Conservation (phyloP, 2,888 invertebrate species). For the Eupelmus urozonus region DNA sequence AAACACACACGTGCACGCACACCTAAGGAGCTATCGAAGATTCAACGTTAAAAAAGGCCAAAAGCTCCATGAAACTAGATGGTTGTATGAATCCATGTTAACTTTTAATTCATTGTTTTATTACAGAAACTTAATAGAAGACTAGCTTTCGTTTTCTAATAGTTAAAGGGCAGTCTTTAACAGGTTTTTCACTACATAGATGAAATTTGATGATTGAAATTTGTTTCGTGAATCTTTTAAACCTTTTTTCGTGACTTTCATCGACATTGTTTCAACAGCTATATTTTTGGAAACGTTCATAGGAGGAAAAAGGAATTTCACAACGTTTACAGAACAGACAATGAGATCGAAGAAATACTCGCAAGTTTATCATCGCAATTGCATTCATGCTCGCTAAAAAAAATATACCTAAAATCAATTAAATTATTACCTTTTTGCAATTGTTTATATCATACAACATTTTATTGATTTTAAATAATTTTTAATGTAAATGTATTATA, state of each 20-base stretch:
- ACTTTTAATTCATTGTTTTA: slow-evolving; percentile 11
- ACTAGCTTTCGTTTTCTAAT: slow-evolving; percentile 11
- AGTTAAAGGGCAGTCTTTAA: slow-evolving; percentile 33
- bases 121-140: slow-evolving; percentile 16
- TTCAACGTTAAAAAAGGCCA: slow-evolving; percentile 49
- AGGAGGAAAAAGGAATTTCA: slow-evolving; percentile 12
- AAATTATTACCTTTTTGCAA: slow-evolving; percentile 8
- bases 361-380: slow-evolving; percentile 15
- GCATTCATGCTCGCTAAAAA: slow-evolving; percentile 1
- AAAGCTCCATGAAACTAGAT: slow-evolving; percentile 28
- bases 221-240: slow-evolving; percentile 18
- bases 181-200: slow-evolving; percentile 13
- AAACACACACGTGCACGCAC: slow-evolving; percentile 45
- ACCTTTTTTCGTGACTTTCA: slow-evolving; percentile 36
- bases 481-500: neutral
- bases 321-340: slow-evolving; percentile 35
- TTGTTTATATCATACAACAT: neutral
- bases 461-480: too few relatives aligned
- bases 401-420: slow-evolving; percentile 28
- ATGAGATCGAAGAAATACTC: slow-evolving; percentile 47
- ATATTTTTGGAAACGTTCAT: slow-evolving; percentile 44
- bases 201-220: slow-evolving; percentile 11
- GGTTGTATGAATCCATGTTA: neutral
- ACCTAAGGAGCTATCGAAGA: slow-evolving; percentile 32
- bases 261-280: slow-evolving; percentile 24